Conservation (phyloP, 2,797 vertebrate species). For the Vultur gryphus region DNA sequence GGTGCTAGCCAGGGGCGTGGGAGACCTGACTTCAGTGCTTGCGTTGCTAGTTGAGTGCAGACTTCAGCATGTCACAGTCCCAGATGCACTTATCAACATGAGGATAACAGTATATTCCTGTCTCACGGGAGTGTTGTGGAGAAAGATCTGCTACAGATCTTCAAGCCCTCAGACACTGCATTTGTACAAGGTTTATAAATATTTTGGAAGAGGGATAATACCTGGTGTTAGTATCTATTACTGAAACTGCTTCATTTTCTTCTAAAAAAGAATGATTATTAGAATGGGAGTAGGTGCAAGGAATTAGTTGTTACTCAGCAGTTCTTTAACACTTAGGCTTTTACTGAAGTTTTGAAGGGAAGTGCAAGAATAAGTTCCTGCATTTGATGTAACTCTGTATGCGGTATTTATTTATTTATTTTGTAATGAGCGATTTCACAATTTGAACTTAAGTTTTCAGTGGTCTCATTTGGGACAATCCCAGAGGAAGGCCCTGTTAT, state of each 20-base stretch:
- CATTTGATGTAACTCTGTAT: not conserved
- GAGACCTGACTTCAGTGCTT: conserved; percentile 43
- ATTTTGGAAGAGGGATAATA: not conserved
- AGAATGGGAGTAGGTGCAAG: not conserved
- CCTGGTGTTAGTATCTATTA: not conserved
- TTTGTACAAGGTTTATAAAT: not conserved
- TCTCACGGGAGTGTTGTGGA: not conserved
- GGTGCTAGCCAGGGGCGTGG: conserved; percentile 44
- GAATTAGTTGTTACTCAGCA: not conserved
- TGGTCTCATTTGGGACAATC: not conserved
- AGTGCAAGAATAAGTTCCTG: not conserved
- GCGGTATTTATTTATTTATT: not conserved
- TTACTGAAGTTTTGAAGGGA: not conserved
- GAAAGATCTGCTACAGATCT: not conserved
- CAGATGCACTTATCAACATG: conserved; percentile 22
- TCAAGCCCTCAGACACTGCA: not conserved
- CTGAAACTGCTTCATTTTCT: not conserved
- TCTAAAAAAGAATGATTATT: not conserved
- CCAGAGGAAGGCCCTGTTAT: not conserved
- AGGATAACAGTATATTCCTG: not conserved
- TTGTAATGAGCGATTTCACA: not conserved
- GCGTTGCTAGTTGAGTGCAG: conserved; percentile 7
- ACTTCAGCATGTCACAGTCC: not conserved
- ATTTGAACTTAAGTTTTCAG: not conserved
- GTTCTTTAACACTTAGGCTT: not conserved